A percentile compares a stretch with the other conserved stretches of the same genome.
Evolutionary conservation across 2,888 invertebrate species (phyloP).

Genomic region (Adelognathus sp.): DNA sequence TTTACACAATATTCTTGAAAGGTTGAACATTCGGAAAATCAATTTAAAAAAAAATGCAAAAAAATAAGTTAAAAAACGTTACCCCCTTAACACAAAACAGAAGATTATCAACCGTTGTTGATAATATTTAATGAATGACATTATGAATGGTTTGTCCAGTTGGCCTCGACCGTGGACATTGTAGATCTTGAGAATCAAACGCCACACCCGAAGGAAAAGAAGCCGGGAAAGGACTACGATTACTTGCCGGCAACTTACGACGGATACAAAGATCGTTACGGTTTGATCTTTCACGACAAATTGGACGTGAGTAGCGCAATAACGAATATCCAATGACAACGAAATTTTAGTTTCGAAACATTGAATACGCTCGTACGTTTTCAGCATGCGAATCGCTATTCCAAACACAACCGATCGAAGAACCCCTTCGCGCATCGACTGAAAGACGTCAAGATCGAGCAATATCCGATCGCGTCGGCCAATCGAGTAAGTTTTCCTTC

Average conservation of each 20-base stretch:
- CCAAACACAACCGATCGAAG: neutral
- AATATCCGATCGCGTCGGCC: slow-evolving; percentile 79
- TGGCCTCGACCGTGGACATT: slow-evolving; percentile 69
- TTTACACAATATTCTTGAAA: no score
- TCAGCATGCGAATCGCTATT: neutral
- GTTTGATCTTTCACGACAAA: slow-evolving; percentile 75
- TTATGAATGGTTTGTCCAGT: slow-evolving; percentile 53
- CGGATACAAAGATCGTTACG: slow-evolving; percentile 75
- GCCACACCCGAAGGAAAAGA: slow-evolving; percentile 50
- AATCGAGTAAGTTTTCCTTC: slow-evolving; percentile 73
- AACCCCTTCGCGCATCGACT: slow-evolving; percentile 65
- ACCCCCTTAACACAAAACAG: no score
- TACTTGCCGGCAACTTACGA: slow-evolving; percentile 75
- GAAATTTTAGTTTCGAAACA: neutral
- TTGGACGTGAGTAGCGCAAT: slow-evolving; percentile 61
- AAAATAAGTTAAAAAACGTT: no score
- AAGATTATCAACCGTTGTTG: neutral
- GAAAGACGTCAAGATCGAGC: slow-evolving; percentile 70
- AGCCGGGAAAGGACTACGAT: slow-evolving; percentile 63
- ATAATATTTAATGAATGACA: neutral
- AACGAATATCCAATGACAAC: neutral
- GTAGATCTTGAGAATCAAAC: slow-evolving; percentile 68
- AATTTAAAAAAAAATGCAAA: no score
- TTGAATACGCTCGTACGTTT: neutral
- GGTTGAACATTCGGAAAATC: no score